Conservation (phyloP, 2,797 vertebrate species). For the Phrynocephalus vlangalii region DNA sequence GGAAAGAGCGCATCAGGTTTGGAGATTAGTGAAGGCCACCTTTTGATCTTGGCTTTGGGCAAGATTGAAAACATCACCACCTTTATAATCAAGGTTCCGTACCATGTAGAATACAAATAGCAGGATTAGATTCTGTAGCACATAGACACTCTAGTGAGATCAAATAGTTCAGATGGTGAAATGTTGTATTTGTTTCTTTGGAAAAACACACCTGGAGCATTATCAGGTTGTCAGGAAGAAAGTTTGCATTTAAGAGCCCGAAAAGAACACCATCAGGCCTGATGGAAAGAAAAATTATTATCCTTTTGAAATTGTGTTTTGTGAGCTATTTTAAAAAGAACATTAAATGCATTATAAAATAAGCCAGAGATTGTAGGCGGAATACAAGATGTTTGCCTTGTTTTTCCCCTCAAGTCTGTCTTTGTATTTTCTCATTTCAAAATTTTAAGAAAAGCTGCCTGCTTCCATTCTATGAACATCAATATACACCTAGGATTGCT, state of each 20-base stretch:
- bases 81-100: conserved; percentile 23
- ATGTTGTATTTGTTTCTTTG: background rate
- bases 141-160: background rate
- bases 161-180: conserved; percentile 8
- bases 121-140: conserved; percentile 3
- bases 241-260: background rate
- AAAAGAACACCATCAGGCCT: background rate
- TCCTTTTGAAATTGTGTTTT: conserved; percentile 8
- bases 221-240: conserved; percentile 7
- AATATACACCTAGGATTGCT: conserved; percentile 23
- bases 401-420: background rate
- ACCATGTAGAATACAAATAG: conserved; percentile 9
- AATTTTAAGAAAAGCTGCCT: conserved; percentile 22
- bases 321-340: conserved; percentile 19
- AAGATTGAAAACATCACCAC: background rate
- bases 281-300: background rate
- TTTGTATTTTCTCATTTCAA: conserved; percentile 13
- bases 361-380: background rate
- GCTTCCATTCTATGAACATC: conserved; percentile 26
- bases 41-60: conserved; percentile 27
- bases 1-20: background rate
- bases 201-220: background rate
- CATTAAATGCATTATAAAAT: background rate
- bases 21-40: conserved; percentile 12
- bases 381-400: background rate